Base-by-base conservation (phyloP, 2,113 vertebrate genomes). In the Sinocyclocheilus rhinocerous region DNA sequence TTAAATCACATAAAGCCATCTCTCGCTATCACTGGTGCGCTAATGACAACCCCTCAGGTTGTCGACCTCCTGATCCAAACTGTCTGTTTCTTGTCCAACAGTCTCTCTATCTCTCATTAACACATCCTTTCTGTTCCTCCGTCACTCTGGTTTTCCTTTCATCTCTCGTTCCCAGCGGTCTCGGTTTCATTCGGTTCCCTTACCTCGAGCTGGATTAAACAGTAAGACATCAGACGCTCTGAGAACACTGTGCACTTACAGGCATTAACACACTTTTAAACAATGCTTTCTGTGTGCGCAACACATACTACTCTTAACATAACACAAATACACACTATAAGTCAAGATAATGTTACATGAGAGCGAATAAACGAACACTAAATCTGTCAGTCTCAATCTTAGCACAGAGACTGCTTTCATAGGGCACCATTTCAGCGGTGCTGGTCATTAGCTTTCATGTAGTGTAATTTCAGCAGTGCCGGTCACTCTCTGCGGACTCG, bases 391-490 rank as follows among this genome's bases (percentile, higher is more conserved):
- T 67, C 57, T 81, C 70, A 36, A 39, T 67, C 78, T 69, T 70
- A 4, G 85, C 82, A 84, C 76, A 77, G 85, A 76, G 81, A 0
- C 39, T 22, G 39, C 69, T 85, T 89, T 89, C 85, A 85, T 45
- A 55, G 84, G 63, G 76, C 52, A 79, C 55, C 84, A 73, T 63
- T 83, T 85, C 45, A 50, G 79, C 52, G 7, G 16, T 75, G n/a
- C 75, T 13, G 55, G 67, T 80, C 84, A 63, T 63, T 77, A 67
- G 65, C 80, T 86, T 67, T 76, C 59, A 84, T 48, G n/a, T 75
- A 86, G 76, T 87, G 86, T 89, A 81, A 85, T 73, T 89, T 86
- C 84, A 84, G 72, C 69, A 76, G 84, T 73, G 70, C 18, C 70
- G 55, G 48, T 87, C 88, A 73, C 89, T 89, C 89, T 83, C 81